phyloP scores from a whole-genome alignment of 2,797 vertebrate species.

The Monodelphis domestica region DNA sequence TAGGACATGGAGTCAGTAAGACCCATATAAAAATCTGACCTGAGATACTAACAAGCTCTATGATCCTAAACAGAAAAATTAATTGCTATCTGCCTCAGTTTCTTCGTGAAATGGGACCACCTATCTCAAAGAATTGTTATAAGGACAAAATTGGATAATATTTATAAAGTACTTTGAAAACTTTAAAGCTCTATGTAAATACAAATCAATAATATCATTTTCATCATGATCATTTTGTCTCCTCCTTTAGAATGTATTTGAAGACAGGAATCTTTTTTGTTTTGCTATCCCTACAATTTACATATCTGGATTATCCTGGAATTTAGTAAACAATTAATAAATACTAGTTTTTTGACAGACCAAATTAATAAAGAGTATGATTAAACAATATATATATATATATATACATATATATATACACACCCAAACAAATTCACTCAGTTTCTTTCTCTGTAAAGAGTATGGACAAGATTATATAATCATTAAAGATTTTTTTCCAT shows the following conservation, averaged over 20 bases:
- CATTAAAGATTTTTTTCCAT: background rate
- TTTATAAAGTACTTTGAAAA: background rate
- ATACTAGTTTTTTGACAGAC: background rate
- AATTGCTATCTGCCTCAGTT: background rate
- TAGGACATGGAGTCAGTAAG: background rate
- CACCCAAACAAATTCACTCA: background rate
- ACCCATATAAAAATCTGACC: background rate
- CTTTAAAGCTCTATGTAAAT: background rate
- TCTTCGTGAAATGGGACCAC: background rate
- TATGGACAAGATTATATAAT: background rate
- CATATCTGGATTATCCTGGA: constrained; percentile 32
- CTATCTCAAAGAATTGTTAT: background rate
- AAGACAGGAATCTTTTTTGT: background rate
- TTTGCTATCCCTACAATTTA: background rate
- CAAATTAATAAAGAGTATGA: background rate
- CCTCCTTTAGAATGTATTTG: background rate
- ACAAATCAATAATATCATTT: background rate
- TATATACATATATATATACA: background rate
- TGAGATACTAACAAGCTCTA: background rate
- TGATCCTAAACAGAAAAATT: background rate
- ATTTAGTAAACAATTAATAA: background rate
- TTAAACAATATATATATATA: background rate
- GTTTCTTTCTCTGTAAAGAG: background rate
- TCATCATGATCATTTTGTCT: background rate
- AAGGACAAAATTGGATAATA: background rate